Evolutionary conservation across 2,113 vertebrate species (phyloP), one percentile per base, ranked within the genome.

Genomic region (Lagopus muta): DNA sequence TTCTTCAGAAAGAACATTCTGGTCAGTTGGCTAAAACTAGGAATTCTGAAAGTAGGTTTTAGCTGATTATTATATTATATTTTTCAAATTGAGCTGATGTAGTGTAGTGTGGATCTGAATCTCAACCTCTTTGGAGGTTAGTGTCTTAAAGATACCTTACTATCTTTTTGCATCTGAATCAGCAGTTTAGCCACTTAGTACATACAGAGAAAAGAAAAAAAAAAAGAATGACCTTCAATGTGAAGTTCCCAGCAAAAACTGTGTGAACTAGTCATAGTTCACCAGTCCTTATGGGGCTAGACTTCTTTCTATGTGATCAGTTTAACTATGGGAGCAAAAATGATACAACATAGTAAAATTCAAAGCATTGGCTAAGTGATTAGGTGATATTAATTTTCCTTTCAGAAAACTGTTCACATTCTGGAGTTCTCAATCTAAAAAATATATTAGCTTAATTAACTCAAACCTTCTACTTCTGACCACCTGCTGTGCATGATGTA

Each of bases 381-480:
- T 75, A 30, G 24, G 6, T 62, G 40, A 58, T 60, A 54, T 64
- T 52, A 62, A 81, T 64, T 76, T 71, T 48, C 5, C 38, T 58
- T 76, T 91, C 72, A 90, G 62, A 70, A 83, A 86, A 69, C 30
- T 57, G 13, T 77, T 94, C 54, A 62, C 58, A 66, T 84, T 83
- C 58, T 84, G 42, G 14, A 16, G 43, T 73, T 90, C 61, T 80
- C 1, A 85, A 90, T 52, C 45, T 82, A 20, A 91, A 87, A 93
- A 82, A 71, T 70, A 88, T 40, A 88, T 93, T 87, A 92, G 42
- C 87, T 66, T 77, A 89, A 89, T 82, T 90, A 89, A 91, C 80
- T 90, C 65, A 91, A 64, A 55, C 15, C 60, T 85, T 88, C 62
- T 84, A 8, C 28, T 90, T 90, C 78, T 84, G 70, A 78, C 90